phyloP scores from a whole-genome alignment of 2,888 invertebrate species.

The Drosophila anomalata region DNA sequence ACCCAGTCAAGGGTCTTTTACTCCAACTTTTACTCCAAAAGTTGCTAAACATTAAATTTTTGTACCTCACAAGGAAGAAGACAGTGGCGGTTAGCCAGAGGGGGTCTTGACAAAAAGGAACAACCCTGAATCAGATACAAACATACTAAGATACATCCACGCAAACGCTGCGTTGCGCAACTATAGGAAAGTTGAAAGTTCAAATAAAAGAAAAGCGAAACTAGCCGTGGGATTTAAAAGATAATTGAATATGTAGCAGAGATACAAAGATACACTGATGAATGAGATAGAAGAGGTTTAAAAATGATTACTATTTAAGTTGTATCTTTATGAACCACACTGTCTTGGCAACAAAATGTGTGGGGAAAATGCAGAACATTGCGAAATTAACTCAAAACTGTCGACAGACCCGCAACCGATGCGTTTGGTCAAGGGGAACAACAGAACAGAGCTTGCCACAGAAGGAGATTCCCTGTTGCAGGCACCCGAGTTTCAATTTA shows the following conservation, averaged over 20 bases:
- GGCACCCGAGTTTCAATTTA: slow-evolving; percentile 72
- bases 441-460: neutral
- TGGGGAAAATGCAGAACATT: slow-evolving; percentile 56
- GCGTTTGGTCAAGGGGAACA: neutral
- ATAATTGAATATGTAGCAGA: slow-evolving; percentile 21
- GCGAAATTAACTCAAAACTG: slow-evolving; percentile 77
- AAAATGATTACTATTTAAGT: too few relatives aligned
- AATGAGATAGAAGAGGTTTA: too few relatives aligned
- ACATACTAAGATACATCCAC: slow-evolving; percentile 8
- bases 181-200: slow-evolving; percentile 37
- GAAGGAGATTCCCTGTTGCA: slow-evolving; percentile 10
- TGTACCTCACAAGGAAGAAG: slow-evolving; percentile 51
- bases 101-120: neutral
- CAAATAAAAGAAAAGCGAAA: slow-evolving; percentile 14
- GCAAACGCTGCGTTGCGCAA: slow-evolving; percentile 28
- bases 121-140: slow-evolving; percentile 14
- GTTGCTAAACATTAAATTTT: slow-evolving; percentile 71
- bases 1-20: slow-evolving; percentile 46
- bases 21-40: slow-evolving; percentile 68
- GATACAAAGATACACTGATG: too few relatives aligned
- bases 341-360: slow-evolving; percentile 36
- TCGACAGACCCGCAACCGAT: slow-evolving; percentile 56
- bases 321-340: neutral
- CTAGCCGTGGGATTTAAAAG: slow-evolving; percentile 11
- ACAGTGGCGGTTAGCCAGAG: neutral